A percentile compares a stretch with the other conserved stretches of the same genome.
phyloP scores from a whole-genome alignment of 23 tunicate genomes.

The Oikopleura albicans region DNA sequence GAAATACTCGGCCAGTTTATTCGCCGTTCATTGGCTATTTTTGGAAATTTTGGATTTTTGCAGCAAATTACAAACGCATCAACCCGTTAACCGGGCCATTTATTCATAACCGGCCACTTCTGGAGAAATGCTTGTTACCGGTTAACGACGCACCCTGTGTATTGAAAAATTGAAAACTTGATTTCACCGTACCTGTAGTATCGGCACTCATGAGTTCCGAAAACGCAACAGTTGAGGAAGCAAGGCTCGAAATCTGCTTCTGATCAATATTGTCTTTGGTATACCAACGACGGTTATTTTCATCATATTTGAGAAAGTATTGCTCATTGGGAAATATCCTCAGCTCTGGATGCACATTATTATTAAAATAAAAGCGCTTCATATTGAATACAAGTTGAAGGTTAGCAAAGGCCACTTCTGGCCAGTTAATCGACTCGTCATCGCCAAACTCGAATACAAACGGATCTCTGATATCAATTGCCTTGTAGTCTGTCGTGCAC shows the following conservation, averaged over 20 bases:
- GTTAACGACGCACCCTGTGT: no score
- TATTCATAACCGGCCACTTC: no score
- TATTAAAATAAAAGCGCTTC: background rate
- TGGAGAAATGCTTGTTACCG: no score
- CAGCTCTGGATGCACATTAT: background rate
- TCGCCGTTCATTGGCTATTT: no score
- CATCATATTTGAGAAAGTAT: background rate
- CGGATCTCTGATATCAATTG: background rate
- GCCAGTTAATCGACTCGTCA: background rate
- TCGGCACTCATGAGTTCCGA: background rate
- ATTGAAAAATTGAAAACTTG: no score
- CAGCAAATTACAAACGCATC: no score
- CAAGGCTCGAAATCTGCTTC: background rate
- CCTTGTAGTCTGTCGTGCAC: background rate
- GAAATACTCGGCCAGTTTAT: no score
- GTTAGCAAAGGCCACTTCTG: background rate
- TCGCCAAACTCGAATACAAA: background rate
- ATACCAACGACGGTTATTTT: background rate
- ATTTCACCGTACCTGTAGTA: background rate
- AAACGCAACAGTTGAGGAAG: background rate
- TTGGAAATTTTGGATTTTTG: no score
- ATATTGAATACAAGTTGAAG: background rate
- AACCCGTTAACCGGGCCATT: no score
- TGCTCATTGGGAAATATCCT: background rate
- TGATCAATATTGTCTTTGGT: background rate